Conservation (phyloP, 2,113 vertebrate species). For the Eudyptes chrysolophus region DNA sequence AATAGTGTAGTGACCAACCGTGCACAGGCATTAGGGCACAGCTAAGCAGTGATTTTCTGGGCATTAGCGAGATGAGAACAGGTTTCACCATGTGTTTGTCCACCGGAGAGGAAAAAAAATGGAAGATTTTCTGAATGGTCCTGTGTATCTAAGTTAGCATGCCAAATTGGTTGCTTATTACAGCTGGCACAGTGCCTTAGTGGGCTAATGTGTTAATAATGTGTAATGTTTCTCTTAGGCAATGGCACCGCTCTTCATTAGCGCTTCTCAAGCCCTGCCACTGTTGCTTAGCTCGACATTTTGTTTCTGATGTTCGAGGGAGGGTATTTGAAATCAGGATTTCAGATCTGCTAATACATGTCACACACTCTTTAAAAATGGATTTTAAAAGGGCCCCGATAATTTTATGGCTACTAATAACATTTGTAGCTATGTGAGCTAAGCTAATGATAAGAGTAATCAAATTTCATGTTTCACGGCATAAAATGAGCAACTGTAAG, state of each 20-base stretch:
- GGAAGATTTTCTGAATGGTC: conserved; percentile 48
- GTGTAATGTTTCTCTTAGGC: conserved; percentile 59
- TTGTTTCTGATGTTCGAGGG: conserved; percentile 46
- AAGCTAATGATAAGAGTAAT: conserved; percentile 69
- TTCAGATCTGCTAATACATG: conserved; percentile 66
- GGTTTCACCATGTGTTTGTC: background rate
- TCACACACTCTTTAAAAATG: conserved; percentile 76
- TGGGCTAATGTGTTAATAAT: conserved; percentile 72
- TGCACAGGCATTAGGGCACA: background rate
- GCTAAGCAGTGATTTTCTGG: background rate
- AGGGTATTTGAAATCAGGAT: conserved; percentile 59
- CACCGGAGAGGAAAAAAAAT: background rate
- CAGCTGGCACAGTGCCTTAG: conserved; percentile 69
- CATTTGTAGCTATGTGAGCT: conserved; percentile 70
- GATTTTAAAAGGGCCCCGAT: conserved; percentile 67
- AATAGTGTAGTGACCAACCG: background rate
- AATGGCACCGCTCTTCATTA: conserved; percentile 70
- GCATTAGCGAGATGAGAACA: background rate
- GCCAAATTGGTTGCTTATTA: conserved; percentile 70
- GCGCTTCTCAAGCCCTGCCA: conserved; percentile 52
- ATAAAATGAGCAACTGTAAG: conserved; percentile 57
- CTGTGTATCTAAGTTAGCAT: conserved; percentile 37
- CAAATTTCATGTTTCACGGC: conserved; percentile 61
- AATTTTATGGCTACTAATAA: conserved; percentile 68
- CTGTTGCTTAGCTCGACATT: conserved; percentile 51